phyloP scores from a whole-genome alignment of 2,888 invertebrate species.

The Notodonta dromedarius region DNA sequence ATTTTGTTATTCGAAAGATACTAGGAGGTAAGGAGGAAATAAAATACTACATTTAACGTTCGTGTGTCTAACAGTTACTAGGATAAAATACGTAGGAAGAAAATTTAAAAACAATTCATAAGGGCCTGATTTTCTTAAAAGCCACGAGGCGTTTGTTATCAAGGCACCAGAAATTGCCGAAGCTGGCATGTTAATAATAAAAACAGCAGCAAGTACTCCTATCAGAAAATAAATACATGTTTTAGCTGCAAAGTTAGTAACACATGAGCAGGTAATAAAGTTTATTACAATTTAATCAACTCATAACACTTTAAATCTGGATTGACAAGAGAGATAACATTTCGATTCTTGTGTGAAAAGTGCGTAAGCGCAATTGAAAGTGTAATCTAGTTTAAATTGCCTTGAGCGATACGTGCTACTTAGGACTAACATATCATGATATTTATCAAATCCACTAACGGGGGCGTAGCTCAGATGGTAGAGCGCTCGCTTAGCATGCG shows the following conservation, averaged over 20 bases:
- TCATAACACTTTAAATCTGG: too few species aligned
- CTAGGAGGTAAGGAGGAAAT: not conserved
- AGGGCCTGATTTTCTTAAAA: not conserved
- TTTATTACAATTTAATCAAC: not conserved
- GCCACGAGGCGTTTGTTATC: not conserved
- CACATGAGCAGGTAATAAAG: not conserved
- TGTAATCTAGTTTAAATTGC: not conserved
- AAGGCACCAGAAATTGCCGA: not conserved
- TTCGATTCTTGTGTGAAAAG: not conserved
- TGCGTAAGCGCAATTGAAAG: not conserved
- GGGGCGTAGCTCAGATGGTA: conserved; percentile 85
- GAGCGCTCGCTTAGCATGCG: conserved; percentile 85
- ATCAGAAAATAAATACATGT: too few species aligned
- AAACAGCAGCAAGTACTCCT: too few species aligned
- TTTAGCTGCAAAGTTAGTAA: too few species aligned
- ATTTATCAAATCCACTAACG: conserved; percentile 22
- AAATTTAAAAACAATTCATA: not conserved
- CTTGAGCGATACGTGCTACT: not conserved
- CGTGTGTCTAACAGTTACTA: not conserved
- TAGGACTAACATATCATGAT: not conserved
- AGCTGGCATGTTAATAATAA: not conserved
- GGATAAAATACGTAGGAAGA: not conserved
- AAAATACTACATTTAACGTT: not conserved
- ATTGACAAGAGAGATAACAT: too few species aligned
- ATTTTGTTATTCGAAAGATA: not conserved